Evolutionary conservation across 2,888 invertebrate genomes (phyloP), one percentile per base, ranked within the genome.

Genomic region (Dolichomitus sp.): DNA sequence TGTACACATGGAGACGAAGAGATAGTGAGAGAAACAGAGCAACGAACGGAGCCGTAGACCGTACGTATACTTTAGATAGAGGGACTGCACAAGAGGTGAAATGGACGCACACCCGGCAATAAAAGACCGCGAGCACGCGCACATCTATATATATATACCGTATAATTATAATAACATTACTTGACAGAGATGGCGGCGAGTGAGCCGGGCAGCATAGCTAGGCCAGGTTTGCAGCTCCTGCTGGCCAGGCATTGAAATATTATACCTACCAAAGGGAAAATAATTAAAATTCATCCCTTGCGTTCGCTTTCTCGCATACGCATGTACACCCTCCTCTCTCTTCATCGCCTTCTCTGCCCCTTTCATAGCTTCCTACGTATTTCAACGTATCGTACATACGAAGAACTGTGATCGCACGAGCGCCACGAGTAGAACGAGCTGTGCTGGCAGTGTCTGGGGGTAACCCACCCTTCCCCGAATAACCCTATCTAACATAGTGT

Each of bases 281-380:
- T 93, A 93, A 93, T 93, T 93, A 93, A 93, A 93, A 93, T 93
- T 93, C 93, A 93, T 92, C 92, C 93, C 93, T 92, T 92, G 92
- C 92, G 90, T 90, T 89, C 87, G 90, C 90, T 83, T 84, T 73
- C 78, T 80, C 80, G 69, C 78, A 79, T 74, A 84, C 66, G 73
- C 73, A 68, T 76, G 63, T 76, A 68, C 77, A 59, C 69, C 68
- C 57, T 59, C 72, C 77, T 52, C 52, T 52, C 33, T 30, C 63
- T 61, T 70, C 69, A n/a, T 23, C 72, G 17, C 17, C 19, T 9
- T 7, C 17, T 4, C 61, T 12, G 17, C 37, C 61, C 37, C 4
- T 19, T 37, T 37, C 66, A 59, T 27, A 61, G 37, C 59, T 61
- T 23, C 17, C 50, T 45, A 61, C 61, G 69, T 52, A 69, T 69